phyloP scores from a whole-genome alignment of 2,113 vertebrate genomes.

The Ginglymostoma cirratum region DNA sequence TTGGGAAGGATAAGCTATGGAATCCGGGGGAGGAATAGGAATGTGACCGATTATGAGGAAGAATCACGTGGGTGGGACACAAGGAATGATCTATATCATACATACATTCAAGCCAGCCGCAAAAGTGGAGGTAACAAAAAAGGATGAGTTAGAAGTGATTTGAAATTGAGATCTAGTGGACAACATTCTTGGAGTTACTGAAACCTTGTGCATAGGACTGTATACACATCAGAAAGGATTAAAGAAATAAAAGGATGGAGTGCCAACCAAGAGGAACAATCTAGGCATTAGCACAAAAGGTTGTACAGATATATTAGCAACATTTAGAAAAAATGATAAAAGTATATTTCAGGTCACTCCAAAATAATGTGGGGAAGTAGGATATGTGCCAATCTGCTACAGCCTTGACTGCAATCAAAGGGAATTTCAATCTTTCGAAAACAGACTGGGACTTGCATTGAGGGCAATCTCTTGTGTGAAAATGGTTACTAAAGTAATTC shows the following conservation, averaged over 20 bases:
- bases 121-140: neutral
- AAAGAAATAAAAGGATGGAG: neutral
- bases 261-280: neutral
- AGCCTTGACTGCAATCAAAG: neutral
- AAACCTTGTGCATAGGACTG: neutral
- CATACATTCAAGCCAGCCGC: neutral
- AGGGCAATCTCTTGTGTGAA: neutral
- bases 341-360: neutral
- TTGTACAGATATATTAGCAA: neutral
- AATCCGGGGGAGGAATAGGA: neutral
- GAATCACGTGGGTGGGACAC: neutral
- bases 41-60: neutral
- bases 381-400: neutral
- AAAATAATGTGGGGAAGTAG: neutral
- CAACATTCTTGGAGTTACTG: neutral
- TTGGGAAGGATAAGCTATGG: constrained; percentile 8
- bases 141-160: neutral
- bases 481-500: neutral
- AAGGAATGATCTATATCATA: neutral
- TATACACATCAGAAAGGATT: neutral
- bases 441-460: neutral
- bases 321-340: neutral
- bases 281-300: neutral
- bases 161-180: neutral
- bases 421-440: neutral